Percentiles rank a stretch among this genome's conserved stretches.
These are phyloP conservation scores for Periphyllus acericola DNA, from an alignment of 2,888 invertebrate genomes.

Conservation along the genomic window DNA sequence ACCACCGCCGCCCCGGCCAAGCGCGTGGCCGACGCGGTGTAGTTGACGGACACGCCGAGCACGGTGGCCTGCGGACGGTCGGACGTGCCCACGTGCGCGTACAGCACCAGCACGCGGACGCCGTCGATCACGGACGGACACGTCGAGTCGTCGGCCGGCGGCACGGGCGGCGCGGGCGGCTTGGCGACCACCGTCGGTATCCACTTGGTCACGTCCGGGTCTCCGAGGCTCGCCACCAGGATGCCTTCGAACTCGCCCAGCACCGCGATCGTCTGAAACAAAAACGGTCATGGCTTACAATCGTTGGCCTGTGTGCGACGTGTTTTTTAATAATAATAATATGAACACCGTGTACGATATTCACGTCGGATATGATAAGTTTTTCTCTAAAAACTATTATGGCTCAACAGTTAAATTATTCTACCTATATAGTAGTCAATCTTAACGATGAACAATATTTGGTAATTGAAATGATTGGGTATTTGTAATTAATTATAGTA, in stretches of 20 bases:
- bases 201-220: constrained; percentile 60
- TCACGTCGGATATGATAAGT: too few species aligned
- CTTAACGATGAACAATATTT: too few species aligned
- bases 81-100: constrained; percentile 54
- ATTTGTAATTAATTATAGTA: too few species aligned
- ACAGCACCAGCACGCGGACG: constrained; percentile 52
- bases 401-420: too few species aligned
- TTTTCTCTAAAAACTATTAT: too few species aligned
- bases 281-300: not conserved
- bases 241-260: constrained; percentile 31
- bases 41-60: constrained; percentile 54
- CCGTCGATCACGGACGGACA: constrained; percentile 27
- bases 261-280: constrained; percentile 21
- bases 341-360: too few species aligned
- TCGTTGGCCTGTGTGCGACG: too few species aligned
- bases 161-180: not conserved
- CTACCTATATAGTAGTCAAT: too few species aligned
- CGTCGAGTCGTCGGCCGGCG: constrained; percentile 16
- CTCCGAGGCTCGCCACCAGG: constrained; percentile 53
- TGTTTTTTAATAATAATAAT: too few species aligned
- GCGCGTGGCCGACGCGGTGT: not conserved
- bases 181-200: constrained; percentile 46
- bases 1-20: not conserved
- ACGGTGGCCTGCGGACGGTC: constrained; percentile 58
- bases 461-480: too few species aligned